A percentile compares a stretch with the other conserved stretches of the same genome.
Conservation (phyloP, 2,113 vertebrate genomes). For the Stercorarius parasiticus region DNA sequence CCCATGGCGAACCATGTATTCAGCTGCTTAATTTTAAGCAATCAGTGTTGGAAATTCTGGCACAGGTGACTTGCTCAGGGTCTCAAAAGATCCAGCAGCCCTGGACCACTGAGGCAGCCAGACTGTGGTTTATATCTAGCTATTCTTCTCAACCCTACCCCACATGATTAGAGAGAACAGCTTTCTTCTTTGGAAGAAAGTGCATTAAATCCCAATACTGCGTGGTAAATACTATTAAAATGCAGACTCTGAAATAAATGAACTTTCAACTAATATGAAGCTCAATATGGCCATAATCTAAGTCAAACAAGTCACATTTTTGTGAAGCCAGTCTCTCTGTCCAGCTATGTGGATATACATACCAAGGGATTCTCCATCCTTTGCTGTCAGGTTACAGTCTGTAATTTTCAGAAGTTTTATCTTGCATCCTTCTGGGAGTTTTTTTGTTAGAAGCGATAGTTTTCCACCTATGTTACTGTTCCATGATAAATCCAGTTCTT, state of each 20-base stretch:
- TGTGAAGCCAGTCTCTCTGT: background rate
- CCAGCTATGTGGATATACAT: background rate
- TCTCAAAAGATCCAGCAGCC: background rate
- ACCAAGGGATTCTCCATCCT: constrained; percentile 82
- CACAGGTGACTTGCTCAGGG: background rate
- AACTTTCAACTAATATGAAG: background rate
- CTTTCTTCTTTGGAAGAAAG: background rate
- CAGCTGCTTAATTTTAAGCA: background rate
- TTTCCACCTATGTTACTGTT: constrained; percentile 81
- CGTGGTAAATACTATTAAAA: background rate
- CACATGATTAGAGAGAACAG: background rate
- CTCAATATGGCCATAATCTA: background rate
- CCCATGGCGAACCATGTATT: background rate
- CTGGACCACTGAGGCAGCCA: background rate
- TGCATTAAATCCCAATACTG: background rate
- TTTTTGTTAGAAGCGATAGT: constrained; percentile 76
- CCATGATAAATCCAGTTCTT: constrained; percentile 89
- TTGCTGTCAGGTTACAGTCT: constrained; percentile 79
- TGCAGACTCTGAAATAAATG: background rate
- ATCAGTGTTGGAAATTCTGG: background rate
- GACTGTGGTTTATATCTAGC: background rate
- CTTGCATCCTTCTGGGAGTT: constrained; percentile 58
- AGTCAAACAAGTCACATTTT: background rate
- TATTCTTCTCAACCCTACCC: background rate
- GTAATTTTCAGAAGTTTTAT: constrained; percentile 81